A percentile compares a stretch with the other conserved stretches of the same genome.
These are phyloP conservation scores for Amphibalanus amphitrite DNA, from an alignment of 1,140 invertebrate genomes.

Conservation along the genomic window DNA sequence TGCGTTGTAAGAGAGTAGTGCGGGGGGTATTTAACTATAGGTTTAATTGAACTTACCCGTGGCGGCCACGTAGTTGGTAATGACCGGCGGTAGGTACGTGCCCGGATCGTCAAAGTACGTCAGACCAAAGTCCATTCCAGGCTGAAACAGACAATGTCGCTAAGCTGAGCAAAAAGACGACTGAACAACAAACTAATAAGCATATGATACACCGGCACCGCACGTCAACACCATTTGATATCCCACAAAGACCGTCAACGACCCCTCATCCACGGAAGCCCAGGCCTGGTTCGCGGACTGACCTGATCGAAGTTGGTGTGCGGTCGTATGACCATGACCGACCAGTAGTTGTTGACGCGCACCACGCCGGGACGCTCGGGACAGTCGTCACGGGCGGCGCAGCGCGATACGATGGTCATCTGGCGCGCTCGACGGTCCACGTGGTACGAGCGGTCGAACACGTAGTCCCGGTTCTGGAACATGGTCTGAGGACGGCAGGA, in stretches of 20 bases:
- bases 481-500: conserved; percentile 34
- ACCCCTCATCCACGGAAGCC: too few species aligned
- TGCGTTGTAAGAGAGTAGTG: background rate
- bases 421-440: conserved; percentile 24
- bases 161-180: too few species aligned
- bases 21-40: background rate
- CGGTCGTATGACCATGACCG: conserved; percentile 65
- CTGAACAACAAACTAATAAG: too few species aligned
- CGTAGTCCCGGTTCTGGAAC: conserved; percentile 71
- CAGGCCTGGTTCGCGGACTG: conserved; percentile 4
- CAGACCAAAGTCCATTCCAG: conserved; percentile 60
- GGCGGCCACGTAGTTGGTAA: conserved; percentile 45
- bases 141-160: conserved; percentile 22
- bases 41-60: conserved; percentile 17
- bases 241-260: too few species aligned
- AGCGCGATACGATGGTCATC: conserved; percentile 18
- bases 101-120: conserved; percentile 79
- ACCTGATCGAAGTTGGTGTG: conserved; percentile 39
- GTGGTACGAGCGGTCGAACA: conserved; percentile 52
- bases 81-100: conserved; percentile 42
- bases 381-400: conserved; percentile 13
- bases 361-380: conserved; percentile 20
- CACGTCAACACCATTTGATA: too few species aligned
- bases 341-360: conserved; percentile 63
- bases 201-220: too few species aligned